phyloP scores from a whole-genome alignment of 2,888 invertebrate genomes.

The Drosophila demipolita region DNA sequence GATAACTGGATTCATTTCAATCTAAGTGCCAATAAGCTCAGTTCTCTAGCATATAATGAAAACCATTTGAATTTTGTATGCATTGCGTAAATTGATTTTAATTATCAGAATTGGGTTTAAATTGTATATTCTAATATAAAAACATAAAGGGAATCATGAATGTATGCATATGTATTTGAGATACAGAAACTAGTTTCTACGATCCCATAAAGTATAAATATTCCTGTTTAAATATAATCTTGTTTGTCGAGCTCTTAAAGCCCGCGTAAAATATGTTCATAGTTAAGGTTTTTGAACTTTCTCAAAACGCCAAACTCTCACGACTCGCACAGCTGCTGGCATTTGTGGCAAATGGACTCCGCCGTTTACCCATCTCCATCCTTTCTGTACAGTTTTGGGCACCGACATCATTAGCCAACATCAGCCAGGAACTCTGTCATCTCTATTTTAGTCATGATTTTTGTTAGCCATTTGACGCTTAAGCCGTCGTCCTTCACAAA shows the following conservation, averaged over 20 bases:
- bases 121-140: background rate
- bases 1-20: background rate
- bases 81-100: background rate
- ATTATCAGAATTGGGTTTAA: background rate
- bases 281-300: background rate
- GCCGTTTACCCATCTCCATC: background rate
- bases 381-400: background rate
- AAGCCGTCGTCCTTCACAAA: slow-evolving; percentile 44
- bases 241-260: background rate
- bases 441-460: slow-evolving; percentile 71
- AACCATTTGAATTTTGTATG: background rate
- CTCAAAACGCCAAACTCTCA: background rate
- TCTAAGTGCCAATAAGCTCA: background rate
- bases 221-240: background rate
- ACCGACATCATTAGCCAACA: slow-evolving; percentile 40
- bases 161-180: too few species aligned
- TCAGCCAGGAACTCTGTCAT: slow-evolving; percentile 45
- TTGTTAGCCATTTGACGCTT: slow-evolving; percentile 61
- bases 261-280: background rate
- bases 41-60: background rate
- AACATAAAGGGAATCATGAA: background rate
- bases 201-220: background rate
- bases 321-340: background rate
- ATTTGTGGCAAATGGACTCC: slow-evolving; percentile 8
- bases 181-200: background rate